Base-by-base conservation (phyloP, 2,888 invertebrate species). In the Drosophila greeni region DNA sequence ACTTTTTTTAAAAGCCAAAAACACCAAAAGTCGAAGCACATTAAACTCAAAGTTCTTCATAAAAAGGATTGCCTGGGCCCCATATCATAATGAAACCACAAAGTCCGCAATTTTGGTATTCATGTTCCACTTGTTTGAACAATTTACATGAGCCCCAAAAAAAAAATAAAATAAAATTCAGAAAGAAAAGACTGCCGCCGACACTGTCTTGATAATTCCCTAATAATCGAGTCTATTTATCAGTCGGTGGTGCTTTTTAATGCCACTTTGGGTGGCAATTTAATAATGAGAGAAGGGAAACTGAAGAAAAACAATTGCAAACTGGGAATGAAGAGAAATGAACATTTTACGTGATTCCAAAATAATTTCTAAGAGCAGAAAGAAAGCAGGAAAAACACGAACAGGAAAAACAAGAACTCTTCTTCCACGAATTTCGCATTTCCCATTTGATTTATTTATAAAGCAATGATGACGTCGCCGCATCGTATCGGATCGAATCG, bases 371-470 rank as follows among this genome's bases (percentile, higher is more conserved):
- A 29, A 2, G 18, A 12, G 7, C 12, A 29, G 18, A 33, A 42
- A 16, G 34, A 34, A 37, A 16, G 8, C 48, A 16, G n/a, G 40
- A 43, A 12, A 47, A 39, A 11, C 20, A 23, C 14, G 47, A 45
- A 57, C 37, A n/a, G n/a, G n/a, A 37, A 60, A 66, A 43, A 42
- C 43, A 65, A 39, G 57, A 64, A 45, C 24, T 52, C 43, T 56
- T 56, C 34, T 29, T 45, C 45, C 18, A 45, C 45, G 24, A 43
- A 48, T 36, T 45, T 49, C 42, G 40, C 47, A 64, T 66, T 49
- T 49, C 39, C 40, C 47, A 64, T 68, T 61, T 68, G 73, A 74
- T 75, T 76, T 82, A 79, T 82, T 79, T 79, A 73, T 72, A 76
- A 82, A 76, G 54, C 40, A 43, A 61, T 45, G 73, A 74, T 61